Base-by-base conservation (phyloP, 92 coral and sea anemone species). In the Phenganax stokvisi region DNA sequence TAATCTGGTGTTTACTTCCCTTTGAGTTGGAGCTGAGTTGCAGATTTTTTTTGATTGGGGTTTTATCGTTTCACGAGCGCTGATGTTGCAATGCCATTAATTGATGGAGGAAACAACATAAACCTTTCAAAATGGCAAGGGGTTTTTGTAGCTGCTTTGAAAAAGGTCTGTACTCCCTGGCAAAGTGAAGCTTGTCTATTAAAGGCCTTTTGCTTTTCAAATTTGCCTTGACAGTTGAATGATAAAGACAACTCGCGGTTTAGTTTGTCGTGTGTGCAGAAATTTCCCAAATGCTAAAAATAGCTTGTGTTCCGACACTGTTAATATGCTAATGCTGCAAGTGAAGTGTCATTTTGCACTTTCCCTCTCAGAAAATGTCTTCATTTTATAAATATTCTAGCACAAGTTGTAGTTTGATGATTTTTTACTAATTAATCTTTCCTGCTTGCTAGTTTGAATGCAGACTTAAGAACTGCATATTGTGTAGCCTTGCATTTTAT, bases 61-160 rank as follows among this genome's bases (percentile, higher is more conserved):
- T 51, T 68, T 68, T 28, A 27, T 51, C 47, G 16, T 68, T 68
- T 68, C 12, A 12, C 53, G 16, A 68, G 83, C 74, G 16, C 83
- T 29, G 37, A 79, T 79, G 83, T 16, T 47, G 83, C 72, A 3
- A 79, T 79, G 83, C 83, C 83, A 54, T 62, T 79, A 3, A 79
- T 64, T 17, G 83, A 79, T 51, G 83, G 83, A 63, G 83, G 83
- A 17, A 79, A 51, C 30, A 74, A 79, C 51, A 57, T 64, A 0
- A 17, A 68, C 86, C 84, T 87, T 54, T 85, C 99, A 25, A 93
- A 91, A 84, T 96, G 99, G 96, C 89, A 92, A 85, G 99, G 99
- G 71, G 81, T 96, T 84, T 90, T 96, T 76, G 87, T 91, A 72
- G 81, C 84, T 67, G 85, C 96, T 55, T 85, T 96, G 80, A 89